Base-by-base conservation (phyloP, 2,797 vertebrate species). In the Myiotriccus ornatus region DNA sequence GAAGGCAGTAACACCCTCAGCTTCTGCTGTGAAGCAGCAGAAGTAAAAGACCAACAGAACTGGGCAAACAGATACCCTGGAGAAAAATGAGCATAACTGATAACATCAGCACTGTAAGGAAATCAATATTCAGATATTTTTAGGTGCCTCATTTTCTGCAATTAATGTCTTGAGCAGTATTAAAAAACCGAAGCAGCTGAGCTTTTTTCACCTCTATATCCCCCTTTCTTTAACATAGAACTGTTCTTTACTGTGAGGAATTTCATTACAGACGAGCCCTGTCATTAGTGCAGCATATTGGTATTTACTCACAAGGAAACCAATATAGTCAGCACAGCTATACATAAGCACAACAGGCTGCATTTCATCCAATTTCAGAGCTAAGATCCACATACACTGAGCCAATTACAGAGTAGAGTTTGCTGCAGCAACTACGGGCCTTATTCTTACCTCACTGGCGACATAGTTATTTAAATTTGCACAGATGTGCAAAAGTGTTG, bases 101-200 rank as follows among this genome's bases (percentile, higher is more conserved):
- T 67, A 86, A 23, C 41, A 73, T 79, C 80, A 84, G 91, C 43
- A 49, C 50, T 73, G 46, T 41, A 69, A 81, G 79, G 55, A 89
- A 95, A 92, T 89, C 71, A 91, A 65, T 89, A 94, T 63, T 64
- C 76, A 71, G 89, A 78, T 91, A 86, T 89, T 93, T 95, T 89
- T 86, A 84, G 65, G 39, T 65, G 34, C 62, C 53, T 97, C 53
- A 78, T 86, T 74, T 93, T 86, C 91, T 88, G 74, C 81, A 90
- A 67, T 94, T 84, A 90, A 85, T 76, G 39, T 87, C 71, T 92
- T 74, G 34, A 85, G 64, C 71, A 44, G 18, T 60, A 24, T 1
- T 67, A 35, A 22, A 67, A 47, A 89, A 78, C 41, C 1, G 34
- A n/a, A 89, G 69, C 9, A 47, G 84, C 64, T 69, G 75, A 87